Evolutionary conservation across 2,797 vertebrate species (phyloP).

Genomic region (Centropyge bicolor): DNA sequence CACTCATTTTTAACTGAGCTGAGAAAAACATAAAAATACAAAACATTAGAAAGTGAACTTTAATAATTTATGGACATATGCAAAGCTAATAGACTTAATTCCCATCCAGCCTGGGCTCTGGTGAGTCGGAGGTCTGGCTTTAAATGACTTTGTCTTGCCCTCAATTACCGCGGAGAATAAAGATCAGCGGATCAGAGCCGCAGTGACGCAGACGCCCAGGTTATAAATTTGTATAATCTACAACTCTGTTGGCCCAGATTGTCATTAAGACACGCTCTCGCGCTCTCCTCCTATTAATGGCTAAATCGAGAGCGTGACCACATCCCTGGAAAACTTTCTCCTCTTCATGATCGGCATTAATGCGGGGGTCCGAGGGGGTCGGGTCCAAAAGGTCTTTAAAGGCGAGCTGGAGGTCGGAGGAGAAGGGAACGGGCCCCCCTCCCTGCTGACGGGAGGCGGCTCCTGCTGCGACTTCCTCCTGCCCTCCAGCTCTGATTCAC

Average conservation of each 20-base stretch:
- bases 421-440: constrained; percentile 14
- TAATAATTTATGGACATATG: constrained; percentile 55
- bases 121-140: constrained; percentile 58
- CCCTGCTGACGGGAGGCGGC: neutral
- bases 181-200: constrained; percentile 53
- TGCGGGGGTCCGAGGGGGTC: constrained; percentile 22
- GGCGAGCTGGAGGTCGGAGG: constrained; percentile 12
- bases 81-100: constrained; percentile 55
- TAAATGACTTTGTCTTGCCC: constrained; percentile 68
- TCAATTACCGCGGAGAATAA: constrained; percentile 64
- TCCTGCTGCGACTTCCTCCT: neutral
- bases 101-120: constrained; percentile 36
- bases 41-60: constrained; percentile 33
- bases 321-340: constrained; percentile 32
- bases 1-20: neutral
- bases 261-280: constrained; percentile 54
- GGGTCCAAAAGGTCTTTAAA: constrained; percentile 47
- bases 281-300: constrained; percentile 57
- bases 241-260: constrained; percentile 49
- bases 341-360: constrained; percentile 49
- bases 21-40: constrained; percentile 1
- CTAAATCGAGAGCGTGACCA: constrained; percentile 46
- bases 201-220: constrained; percentile 51
- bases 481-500: constrained; percentile 8
- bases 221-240: constrained; percentile 72